phyloP scores from a whole-genome alignment of 2,797 vertebrate species.

The Heliangelus exortis region DNA sequence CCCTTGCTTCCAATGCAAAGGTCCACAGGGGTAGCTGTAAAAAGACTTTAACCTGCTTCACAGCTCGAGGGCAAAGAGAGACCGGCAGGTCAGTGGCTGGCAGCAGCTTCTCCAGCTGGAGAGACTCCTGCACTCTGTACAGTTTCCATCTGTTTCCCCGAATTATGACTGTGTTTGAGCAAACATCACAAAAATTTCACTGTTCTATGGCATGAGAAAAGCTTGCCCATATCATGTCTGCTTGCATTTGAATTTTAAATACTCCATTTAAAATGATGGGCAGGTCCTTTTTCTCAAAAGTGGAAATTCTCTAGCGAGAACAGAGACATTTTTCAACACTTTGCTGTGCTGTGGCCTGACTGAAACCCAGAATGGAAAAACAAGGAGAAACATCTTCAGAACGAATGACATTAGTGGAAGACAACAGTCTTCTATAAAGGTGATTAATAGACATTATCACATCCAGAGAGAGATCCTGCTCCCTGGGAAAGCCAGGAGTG shows the following conservation, averaged over 20 bases:
- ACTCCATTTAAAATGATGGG: not conserved
- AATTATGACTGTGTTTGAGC: not conserved
- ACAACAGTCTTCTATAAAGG: not conserved
- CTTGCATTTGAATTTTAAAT: not conserved
- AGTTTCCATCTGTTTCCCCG: slow-evolving; percentile 7
- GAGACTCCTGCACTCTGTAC: not conserved
- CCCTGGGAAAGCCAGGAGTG: not conserved
- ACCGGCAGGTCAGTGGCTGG: accelerated
- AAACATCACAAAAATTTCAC: slow-evolving; percentile 4
- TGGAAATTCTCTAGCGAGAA: not conserved
- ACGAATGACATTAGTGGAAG: not conserved
- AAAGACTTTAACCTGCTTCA: not conserved
- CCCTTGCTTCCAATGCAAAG: not conserved
- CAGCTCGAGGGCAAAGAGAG: not conserved
- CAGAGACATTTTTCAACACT: not conserved
- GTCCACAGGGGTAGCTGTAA: not conserved
- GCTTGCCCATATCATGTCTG: not conserved
- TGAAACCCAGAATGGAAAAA: not conserved
- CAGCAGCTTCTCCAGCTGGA: not conserved
- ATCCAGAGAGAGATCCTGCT: not conserved
- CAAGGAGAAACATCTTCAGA: not conserved
- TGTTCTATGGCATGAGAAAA: not conserved
- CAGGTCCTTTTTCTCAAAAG: not conserved
- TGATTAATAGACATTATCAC: not conserved
- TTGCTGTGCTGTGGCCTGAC: not conserved